Base-by-base conservation (phyloP, 2,888 invertebrate genomes). In the Scaptodrosophila latifasciaeformis region DNA sequence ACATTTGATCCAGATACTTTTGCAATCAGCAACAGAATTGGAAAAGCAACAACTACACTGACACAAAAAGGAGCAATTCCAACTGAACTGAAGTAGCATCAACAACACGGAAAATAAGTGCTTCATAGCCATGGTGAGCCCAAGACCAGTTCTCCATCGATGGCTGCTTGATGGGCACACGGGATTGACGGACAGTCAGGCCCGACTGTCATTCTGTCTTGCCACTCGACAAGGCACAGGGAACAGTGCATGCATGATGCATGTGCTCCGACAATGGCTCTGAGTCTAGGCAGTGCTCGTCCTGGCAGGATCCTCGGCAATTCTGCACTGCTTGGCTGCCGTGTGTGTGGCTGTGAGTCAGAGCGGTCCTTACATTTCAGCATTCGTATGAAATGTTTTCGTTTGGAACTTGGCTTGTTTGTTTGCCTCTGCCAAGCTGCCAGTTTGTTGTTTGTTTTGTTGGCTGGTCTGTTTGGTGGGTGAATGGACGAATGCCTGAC, bases 11-110 rank as follows among this genome's bases (percentile, higher is more conserved):
- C 51, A 65, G 61, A 70, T 68, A 68, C 69, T 71, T 69, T 71
- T 60, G 76, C 72, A 72, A 72, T 72, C 72, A 78, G 61, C 59
- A 57, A 58, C 61, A n/a, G n/a, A 71, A 75, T 72, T 78, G 72
- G 71, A 65, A 30, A 51, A 59, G 9, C 59, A 34, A 29, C 53
- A 62, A 34, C 27, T 43, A 31, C 24, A 17, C 24, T 17, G 17
- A 13, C 37, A 37, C 17, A 13, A 37, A 37, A 37, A 37, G 37
- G 37, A 35, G 24, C 46, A 21, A 45, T 13, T 7, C n/a, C 31
- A 31, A n/a, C 53, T 53, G 51, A 50, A 54, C 46, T 35, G 37
- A 21, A 24, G 44, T 21, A 46, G 34, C 18, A 24, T 12, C 47
- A 29, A 17, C 30, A 5, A 13, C 34, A 10, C 6, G 24, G 35